Evolutionary conservation across 2,113 vertebrate species (phyloP).

Genomic region (Serinus canaria): DNA sequence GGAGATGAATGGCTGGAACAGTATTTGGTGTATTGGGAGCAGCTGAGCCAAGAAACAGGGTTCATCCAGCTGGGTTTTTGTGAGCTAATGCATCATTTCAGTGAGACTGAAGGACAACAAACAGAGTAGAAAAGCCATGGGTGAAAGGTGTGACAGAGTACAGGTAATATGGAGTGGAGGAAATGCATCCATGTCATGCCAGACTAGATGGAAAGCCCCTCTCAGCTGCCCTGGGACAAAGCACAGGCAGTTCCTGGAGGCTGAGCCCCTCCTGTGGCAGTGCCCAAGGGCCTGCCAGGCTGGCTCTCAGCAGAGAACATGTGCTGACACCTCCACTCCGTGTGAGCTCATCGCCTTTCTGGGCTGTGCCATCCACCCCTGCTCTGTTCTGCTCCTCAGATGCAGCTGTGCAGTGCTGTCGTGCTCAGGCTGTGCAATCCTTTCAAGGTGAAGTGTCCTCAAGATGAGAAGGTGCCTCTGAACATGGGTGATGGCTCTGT

Average conservation of each 20-base stretch:
- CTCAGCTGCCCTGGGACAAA: background rate
- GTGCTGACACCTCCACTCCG: background rate
- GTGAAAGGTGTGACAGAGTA: background rate
- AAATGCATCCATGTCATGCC: background rate
- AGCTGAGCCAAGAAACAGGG: background rate
- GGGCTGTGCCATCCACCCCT: background rate
- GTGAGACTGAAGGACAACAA: background rate
- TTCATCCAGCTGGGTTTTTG: background rate
- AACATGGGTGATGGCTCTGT: background rate
- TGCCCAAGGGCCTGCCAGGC: background rate
- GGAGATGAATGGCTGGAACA: background rate
- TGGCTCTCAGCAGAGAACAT: fast-evolving
- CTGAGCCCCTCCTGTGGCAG: background rate
- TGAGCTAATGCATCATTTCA: background rate
- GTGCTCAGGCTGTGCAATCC: background rate
- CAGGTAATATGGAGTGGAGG: background rate
- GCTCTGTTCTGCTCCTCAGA: fast-evolving
- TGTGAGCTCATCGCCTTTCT: background rate
- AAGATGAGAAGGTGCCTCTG: background rate
- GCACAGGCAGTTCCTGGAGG: background rate
- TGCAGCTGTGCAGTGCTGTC: background rate
- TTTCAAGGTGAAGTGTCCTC: background rate
- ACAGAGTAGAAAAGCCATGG: background rate
- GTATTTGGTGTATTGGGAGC: background rate
- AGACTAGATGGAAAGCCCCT: background rate